These are phyloP conservation scores for Luidia sarsii DNA, from an alignment of 53 echinoderm and acorn worm species.

Conservation along the genomic window DNA sequence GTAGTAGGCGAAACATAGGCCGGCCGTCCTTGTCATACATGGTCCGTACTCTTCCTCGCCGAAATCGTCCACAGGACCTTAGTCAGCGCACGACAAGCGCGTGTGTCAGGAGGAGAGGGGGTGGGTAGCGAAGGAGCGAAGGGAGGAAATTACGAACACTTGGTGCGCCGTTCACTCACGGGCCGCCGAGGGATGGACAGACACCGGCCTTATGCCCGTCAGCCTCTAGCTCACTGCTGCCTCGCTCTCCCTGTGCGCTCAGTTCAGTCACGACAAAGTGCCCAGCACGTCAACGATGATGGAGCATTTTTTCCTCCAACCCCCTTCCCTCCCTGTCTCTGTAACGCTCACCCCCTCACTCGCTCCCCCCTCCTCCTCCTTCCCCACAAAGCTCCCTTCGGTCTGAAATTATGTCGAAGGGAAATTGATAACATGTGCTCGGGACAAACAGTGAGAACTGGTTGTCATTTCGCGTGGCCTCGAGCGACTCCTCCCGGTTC, in stretches of 20 bases:
- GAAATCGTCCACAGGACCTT: neutral
- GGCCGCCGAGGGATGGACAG: slow-evolving; percentile 1
- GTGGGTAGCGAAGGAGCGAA: neutral
- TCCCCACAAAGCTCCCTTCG: neutral
- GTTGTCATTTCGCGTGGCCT: neutral
- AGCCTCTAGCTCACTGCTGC: neutral
- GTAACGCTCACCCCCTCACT: neutral
- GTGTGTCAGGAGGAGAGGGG: no score
- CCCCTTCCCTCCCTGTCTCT: neutral
- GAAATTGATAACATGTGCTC: slow-evolving; percentile 47
- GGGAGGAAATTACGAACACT: slow-evolving; percentile 47
- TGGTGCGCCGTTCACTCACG: slow-evolving; percentile 10
- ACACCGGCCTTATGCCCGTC: neutral
- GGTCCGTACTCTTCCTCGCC: no score
- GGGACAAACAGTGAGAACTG: slow-evolving; percentile 16
- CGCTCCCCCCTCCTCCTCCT: neutral
- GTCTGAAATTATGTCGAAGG: slow-evolving; percentile 20
- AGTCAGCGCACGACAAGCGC: slow-evolving; percentile 5
- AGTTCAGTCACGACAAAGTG: no score
- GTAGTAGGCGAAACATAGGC: no score
- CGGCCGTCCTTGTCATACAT: no score
- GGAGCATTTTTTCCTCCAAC: neutral
- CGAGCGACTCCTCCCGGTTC: slow-evolving; percentile 30
- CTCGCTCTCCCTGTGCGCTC: no score
- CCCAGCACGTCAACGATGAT: neutral